phyloP scores from a whole-genome alignment of 1,140 invertebrate species.

The Rhagoletis pomonella region DNA sequence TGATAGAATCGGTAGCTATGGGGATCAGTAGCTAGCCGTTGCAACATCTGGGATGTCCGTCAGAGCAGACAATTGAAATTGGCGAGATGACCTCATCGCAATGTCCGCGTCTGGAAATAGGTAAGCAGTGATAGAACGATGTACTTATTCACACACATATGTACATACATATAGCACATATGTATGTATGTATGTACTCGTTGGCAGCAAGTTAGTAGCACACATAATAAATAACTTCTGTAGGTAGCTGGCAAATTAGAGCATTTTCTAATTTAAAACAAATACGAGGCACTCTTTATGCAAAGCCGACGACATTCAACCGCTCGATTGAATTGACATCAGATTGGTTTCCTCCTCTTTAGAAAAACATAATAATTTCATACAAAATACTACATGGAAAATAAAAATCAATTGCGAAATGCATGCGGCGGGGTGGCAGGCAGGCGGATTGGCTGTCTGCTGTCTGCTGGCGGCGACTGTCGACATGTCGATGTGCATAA shows the following conservation, averaged over 20 bases:
- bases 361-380: conserved; percentile 46
- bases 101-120: background rate
- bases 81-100: conserved; percentile 47
- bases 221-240: conserved; percentile 1
- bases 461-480: background rate
- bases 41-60: background rate
- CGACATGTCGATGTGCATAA: background rate
- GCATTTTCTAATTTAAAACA: conserved; percentile 47
- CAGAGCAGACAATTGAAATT: conserved; percentile 32
- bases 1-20: conserved; percentile 28
- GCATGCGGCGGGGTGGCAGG: background rate
- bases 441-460: background rate
- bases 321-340: conserved; percentile 10
- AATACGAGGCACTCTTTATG: conserved; percentile 2
- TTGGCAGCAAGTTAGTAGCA: conserved; percentile 53
- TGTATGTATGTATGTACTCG: background rate
- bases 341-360: conserved; percentile 31
- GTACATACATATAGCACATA: conserved; percentile 36
- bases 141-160: conserved; percentile 20
- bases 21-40: background rate
- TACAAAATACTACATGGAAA: conserved; percentile 25
- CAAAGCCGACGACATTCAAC: background rate
- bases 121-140: conserved; percentile 6
- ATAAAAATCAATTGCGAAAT: background rate
- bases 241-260: conserved; percentile 9